These are phyloP conservation scores for Leucoraja erinaceus DNA, from an alignment of 2,113 vertebrate genomes.

Conservation along the genomic window DNA sequence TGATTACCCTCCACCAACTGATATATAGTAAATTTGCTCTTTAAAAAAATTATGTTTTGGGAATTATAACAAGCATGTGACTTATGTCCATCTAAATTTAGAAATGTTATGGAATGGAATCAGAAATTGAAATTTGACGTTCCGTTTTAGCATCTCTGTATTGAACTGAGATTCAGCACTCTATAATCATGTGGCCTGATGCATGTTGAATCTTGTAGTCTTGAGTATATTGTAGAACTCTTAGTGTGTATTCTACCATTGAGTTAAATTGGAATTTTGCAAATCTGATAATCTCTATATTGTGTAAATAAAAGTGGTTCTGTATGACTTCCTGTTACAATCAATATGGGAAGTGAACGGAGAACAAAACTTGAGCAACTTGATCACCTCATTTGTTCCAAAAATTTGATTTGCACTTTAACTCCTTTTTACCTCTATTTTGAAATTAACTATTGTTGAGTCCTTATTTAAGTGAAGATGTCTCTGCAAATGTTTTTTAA, in stretches of 20 bases:
- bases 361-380: background rate
- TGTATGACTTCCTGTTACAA: background rate
- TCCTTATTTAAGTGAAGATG: background rate
- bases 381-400: background rate
- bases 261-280: background rate
- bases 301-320: background rate
- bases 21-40: background rate
- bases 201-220: background rate
- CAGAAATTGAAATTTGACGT: background rate
- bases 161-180: background rate
- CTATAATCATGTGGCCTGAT: background rate
- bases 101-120: background rate
- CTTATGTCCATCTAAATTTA: background rate
- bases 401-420: conserved; percentile 7
- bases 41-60: background rate
- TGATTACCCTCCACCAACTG: too few species aligned
- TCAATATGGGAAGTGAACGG: background rate
- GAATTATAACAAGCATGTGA: background rate
- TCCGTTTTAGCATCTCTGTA: background rate
- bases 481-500: background rate
- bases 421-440: too few species aligned
- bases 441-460: background rate
- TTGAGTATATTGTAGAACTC: background rate
- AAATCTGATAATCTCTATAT: background rate
- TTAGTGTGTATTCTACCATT: background rate